Base-by-base conservation (phyloP, 2,888 invertebrate species). In the Athripsodes cinereus region DNA sequence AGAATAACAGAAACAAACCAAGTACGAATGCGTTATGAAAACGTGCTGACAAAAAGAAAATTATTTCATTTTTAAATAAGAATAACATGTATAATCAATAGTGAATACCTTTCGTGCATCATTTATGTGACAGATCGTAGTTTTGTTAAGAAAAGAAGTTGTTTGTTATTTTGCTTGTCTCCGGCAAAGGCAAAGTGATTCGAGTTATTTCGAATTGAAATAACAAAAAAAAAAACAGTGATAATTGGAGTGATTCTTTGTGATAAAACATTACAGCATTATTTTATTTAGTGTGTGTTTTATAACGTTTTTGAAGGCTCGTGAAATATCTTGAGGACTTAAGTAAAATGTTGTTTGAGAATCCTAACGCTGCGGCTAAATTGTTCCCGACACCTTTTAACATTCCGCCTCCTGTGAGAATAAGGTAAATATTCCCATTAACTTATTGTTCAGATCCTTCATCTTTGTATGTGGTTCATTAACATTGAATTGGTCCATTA, bases 331-430 rank as follows among this genome's bases (percentile, higher is more conserved):
- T 5, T 40, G 40, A 40, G 13, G 40, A 40, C 40, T 16, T 5
- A 10, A 47, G 8, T 47, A 73, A 74, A 72, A 86, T 86, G 86
- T 77, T 87, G 74, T 87, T 86, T 74, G 87, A 87, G 75, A 86
- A 81, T 79, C 85, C 85, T 70, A 81, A 82, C 70, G 74, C 75
- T 66, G 73, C 75, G 35, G 85, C 86, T 74, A 80, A 86, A 75
- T 80, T 84, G 72, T 84, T 81, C 73, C 82, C 85, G 67, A 76
- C 78, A 67, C 77, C 78, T 68, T 87, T 86, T 74, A 84, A 82
- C 74, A 84, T 86, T 71, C 86, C 86, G 69, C 86, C 86, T 71
- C 86, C 87, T 66, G 80, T 86, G 62, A 72, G 79, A 71, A 74
- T 79, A 71, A 79, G 79, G 79, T 79, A 57, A 52, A 20, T 18